Conservation (phyloP, 2,797 vertebrate genomes). For the Eulemur rubriventer region DNA sequence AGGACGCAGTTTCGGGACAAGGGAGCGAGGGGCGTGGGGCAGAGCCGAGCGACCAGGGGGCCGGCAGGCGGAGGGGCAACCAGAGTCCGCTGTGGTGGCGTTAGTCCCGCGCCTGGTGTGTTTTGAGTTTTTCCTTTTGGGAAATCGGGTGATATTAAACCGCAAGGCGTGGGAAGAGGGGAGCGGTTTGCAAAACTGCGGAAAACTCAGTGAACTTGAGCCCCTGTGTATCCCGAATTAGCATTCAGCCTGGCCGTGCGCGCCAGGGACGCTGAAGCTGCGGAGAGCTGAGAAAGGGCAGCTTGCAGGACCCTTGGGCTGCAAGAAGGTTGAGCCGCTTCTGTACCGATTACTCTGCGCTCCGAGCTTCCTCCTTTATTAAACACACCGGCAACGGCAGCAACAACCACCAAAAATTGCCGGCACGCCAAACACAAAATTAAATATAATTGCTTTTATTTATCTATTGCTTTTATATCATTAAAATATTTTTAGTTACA, state of each 20-base stretch:
- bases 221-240: slow-evolving; percentile 36
- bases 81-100: neutral
- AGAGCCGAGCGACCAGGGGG: neutral
- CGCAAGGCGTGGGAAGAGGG: neutral
- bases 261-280: neutral
- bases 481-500: slow-evolving; percentile 87
- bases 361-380: slow-evolving; percentile 68
- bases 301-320: neutral
- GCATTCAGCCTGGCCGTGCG: neutral
- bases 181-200: slow-evolving; percentile 71
- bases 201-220: slow-evolving; percentile 78
- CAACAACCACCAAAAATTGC: slow-evolving; percentile 36
- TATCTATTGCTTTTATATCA: slow-evolving; percentile 86
- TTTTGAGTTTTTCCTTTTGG: slow-evolving; percentile 57
- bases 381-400: neutral
- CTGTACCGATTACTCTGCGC: neutral
- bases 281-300: neutral
- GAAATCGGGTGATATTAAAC: slow-evolving; percentile 45
- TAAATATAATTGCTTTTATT: slow-evolving; percentile 87
- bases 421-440: slow-evolving; percentile 79
- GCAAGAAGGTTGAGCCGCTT: neutral
- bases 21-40: neutral
- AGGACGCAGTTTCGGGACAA: neutral
- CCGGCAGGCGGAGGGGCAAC: neutral
- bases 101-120: neutral